These are phyloP conservation scores for Neolamprologus sp. DNA, from an alignment of 2,113 vertebrate species.

Conservation along the genomic window DNA sequence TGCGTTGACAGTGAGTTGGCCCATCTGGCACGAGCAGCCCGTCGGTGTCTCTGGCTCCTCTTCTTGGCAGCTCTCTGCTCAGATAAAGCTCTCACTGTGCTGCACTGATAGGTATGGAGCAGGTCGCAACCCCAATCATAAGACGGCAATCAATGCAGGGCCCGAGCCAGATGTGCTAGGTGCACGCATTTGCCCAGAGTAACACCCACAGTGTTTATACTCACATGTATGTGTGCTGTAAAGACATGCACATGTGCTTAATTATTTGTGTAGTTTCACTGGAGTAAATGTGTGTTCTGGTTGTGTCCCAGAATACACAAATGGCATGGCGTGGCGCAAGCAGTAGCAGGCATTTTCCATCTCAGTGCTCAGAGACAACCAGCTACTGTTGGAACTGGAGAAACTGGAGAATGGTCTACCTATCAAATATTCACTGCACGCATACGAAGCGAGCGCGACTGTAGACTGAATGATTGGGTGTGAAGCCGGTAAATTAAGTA, in stretches of 20 bases:
- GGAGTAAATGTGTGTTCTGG: constrained; percentile 20
- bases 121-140: constrained; percentile 18
- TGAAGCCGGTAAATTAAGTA: not conserved
- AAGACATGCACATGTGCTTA: not conserved
- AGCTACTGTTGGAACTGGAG: constrained; percentile 16
- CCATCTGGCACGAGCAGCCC: not conserved
- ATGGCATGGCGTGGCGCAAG: not conserved
- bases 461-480: not conserved
- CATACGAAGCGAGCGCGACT: not conserved
- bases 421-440: not conserved
- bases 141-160: not conserved
- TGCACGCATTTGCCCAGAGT: not conserved
- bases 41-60: not conserved
- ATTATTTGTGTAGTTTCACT: not conserved
- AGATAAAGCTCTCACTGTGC: not conserved
- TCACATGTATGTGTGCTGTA: not conserved
- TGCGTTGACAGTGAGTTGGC: not conserved
- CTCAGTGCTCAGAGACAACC: constrained; percentile 32
- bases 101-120: not conserved
- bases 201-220: not conserved
- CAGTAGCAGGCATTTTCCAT: constrained; percentile 23
- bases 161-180: not conserved
- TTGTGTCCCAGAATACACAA: not conserved
- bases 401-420: constrained; percentile 31
- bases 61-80: not conserved